Evolutionary conservation across 2,797 vertebrate genomes (phyloP).

Genomic region (Sebastes oblongus): DNA sequence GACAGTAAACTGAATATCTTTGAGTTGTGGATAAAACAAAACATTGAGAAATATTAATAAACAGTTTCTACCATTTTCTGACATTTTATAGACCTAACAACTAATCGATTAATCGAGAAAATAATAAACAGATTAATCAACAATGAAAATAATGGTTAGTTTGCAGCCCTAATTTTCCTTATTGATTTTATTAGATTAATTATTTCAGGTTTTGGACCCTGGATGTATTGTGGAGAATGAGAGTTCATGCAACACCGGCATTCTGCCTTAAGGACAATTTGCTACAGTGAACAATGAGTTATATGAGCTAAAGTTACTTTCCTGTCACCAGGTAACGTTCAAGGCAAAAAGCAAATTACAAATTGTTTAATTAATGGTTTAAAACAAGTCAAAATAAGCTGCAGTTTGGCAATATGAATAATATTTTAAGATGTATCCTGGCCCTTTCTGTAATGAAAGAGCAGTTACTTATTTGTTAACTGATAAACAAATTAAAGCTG

Average conservation of each 20-base stretch:
- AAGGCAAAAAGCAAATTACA: not conserved
- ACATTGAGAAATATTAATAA: too few relatives aligned
- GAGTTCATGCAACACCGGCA: not conserved
- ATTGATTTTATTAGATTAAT: too few relatives aligned
- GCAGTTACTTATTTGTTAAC: not conserved
- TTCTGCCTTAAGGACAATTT: not conserved
- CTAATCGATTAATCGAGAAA: too few relatives aligned
- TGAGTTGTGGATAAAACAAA: too few relatives aligned
- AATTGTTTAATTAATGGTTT: not conserved
- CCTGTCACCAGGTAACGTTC: not conserved
- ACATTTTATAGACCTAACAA: too few relatives aligned
- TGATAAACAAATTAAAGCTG: not conserved
- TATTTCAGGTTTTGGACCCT: not conserved
- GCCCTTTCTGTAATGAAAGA: not conserved
- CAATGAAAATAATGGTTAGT: too few relatives aligned
- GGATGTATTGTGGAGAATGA: not conserved
- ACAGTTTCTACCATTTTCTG: too few relatives aligned
- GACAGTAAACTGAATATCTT: too few relatives aligned
- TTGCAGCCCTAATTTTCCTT: too few relatives aligned
- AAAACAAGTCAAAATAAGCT: not conserved
- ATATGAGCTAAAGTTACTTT: not conserved
- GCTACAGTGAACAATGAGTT: not conserved
- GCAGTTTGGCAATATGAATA: not conserved
- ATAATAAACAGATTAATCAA: too few relatives aligned
- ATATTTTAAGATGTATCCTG: not conserved